A percentile compares a stretch with the other conserved stretches of the same genome.
These are phyloP conservation scores for Epinotia bilunana DNA, from an alignment of 2,888 invertebrate species.

Conservation along the genomic window DNA sequence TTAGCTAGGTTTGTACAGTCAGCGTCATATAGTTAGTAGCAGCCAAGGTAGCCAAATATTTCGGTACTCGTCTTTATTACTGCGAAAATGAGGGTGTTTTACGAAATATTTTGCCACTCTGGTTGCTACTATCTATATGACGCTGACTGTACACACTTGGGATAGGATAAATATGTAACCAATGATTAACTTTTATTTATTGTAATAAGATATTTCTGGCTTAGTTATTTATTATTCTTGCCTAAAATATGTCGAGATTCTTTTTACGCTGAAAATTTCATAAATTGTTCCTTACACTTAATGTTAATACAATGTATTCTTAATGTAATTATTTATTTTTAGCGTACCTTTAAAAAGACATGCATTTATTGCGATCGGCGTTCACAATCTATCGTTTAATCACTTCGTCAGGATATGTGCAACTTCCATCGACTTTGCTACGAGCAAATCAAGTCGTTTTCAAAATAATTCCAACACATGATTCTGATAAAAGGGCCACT, in stretches of 20 bases:
- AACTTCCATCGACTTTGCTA: background rate
- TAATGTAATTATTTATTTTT: background rate
- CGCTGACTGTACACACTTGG: background rate
- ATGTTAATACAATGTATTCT: background rate
- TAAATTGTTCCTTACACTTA: background rate
- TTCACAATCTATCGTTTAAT: background rate
- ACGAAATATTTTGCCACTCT: no score
- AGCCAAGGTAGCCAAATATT: no score
- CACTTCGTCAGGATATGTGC: background rate
- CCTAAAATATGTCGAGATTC: background rate
- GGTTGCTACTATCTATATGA: no score
- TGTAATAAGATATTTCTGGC: slow-evolving; percentile 10
- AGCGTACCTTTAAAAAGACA: background rate
- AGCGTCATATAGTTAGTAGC: no score
- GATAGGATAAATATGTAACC: slow-evolving; percentile 28
- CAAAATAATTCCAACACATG: background rate
- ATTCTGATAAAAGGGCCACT: background rate
- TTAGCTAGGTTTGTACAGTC: slow-evolving; percentile 1
- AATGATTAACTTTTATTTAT: slow-evolving; percentile 14
- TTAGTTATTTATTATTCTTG: slow-evolving; percentile 23
- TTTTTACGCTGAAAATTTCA: background rate
- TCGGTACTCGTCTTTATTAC: no score
- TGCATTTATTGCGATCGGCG: background rate
- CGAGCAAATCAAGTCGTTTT: background rate
- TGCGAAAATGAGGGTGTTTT: no score